phyloP scores from a whole-genome alignment of 2,797 vertebrate genomes.

The Tokudaia muenninki region DNA sequence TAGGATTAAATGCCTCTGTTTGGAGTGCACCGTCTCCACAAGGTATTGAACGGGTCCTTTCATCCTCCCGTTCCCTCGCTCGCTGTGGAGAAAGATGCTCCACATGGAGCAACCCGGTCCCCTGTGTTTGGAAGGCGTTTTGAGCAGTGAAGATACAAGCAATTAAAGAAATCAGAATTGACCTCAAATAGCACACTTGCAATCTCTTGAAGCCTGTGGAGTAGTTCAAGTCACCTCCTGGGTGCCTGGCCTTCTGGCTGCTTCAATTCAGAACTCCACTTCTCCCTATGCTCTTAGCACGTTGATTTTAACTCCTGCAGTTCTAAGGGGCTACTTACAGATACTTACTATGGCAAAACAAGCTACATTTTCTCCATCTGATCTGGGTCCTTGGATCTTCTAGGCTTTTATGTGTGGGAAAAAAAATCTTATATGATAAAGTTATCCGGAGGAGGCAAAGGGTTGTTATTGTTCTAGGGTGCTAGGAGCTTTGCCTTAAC shows the following conservation, averaged over 20 bases:
- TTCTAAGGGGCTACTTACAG: conserved; percentile 55
- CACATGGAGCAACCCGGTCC: background rate
- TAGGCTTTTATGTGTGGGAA: conserved; percentile 35
- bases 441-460: conserved; percentile 22
- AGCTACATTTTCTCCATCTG: conserved; percentile 24
- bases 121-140: background rate
- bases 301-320: conserved; percentile 57
- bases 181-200: conserved; percentile 26
- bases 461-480: conserved; percentile 67
- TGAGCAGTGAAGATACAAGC: conserved; percentile 28
- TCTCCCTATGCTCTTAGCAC: background rate
- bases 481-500: conserved; percentile 56
- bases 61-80: background rate
- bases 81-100: conserved; percentile 2
- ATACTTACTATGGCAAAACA: conserved; percentile 49
- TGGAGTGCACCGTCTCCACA: background rate
- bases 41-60: background rate
- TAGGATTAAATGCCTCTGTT: background rate
- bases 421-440: conserved; percentile 50
- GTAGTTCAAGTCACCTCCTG: conserved; percentile 57
- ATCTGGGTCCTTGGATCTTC: conserved; percentile 67
- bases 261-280: conserved; percentile 55
- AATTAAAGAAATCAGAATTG: conserved; percentile 58
- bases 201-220: conserved; percentile 45
- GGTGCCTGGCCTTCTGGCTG: conserved; percentile 40